Evolutionary conservation across 1,140 invertebrate genomes (phyloP).

Genomic region (Aphelinus atriplicis): DNA sequence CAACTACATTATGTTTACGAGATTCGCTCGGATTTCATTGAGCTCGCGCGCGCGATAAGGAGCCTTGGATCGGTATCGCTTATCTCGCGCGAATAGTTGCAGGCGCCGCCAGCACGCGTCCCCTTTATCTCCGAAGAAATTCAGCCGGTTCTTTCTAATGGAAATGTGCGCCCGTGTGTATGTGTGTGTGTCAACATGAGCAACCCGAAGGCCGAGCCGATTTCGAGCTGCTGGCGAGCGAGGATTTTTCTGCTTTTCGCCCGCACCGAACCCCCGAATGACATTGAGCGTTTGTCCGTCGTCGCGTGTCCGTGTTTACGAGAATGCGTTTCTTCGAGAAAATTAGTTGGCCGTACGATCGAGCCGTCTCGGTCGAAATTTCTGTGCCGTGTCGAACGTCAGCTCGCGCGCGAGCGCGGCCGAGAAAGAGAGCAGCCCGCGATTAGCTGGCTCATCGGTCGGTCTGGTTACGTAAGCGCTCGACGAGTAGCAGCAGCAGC

Average conservation of each 20-base stretch:
- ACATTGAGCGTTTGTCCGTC: too few relatives aligned
- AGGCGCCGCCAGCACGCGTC: background rate
- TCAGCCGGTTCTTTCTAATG: too few relatives aligned
- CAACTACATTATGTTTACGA: background rate
- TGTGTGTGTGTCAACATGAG: too few relatives aligned
- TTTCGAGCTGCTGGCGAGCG: too few relatives aligned
- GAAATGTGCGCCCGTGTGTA: too few relatives aligned
- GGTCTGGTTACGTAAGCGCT: too few relatives aligned
- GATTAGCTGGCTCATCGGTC: conserved; percentile 20
- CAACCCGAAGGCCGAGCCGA: too few relatives aligned
- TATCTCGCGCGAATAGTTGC: conserved; percentile 20
- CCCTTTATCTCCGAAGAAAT: conserved; percentile 15
- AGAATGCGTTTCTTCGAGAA: too few relatives aligned
- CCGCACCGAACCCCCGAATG: background rate
- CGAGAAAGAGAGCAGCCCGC: conserved; percentile 35
- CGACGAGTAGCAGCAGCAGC: background rate
- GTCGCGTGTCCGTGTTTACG: too few relatives aligned
- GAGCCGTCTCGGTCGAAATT: too few relatives aligned
- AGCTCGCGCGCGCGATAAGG: conserved; percentile 1
- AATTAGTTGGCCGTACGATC: too few relatives aligned
- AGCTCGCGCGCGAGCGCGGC: background rate
- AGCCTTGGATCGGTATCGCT: conserved; percentile 26
- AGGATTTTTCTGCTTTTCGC: conserved; percentile 1
- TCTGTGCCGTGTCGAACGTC: too few relatives aligned
- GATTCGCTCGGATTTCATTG: conserved; percentile 23